phyloP scores from a whole-genome alignment of 2,797 vertebrate species.

The Crax fasciolata region DNA sequence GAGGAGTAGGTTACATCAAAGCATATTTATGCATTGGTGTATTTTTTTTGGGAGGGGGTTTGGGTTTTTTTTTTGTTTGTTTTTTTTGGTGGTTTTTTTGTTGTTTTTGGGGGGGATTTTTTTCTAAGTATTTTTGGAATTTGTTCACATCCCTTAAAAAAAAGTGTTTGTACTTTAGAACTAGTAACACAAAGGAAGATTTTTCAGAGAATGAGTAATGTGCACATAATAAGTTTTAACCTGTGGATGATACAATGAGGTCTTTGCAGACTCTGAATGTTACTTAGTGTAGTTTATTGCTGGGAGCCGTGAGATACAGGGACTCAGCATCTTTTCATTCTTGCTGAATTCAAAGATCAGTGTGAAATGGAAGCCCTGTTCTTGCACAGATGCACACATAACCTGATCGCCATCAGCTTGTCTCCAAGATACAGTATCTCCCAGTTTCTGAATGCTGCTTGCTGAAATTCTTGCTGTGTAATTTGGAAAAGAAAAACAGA shows the following conservation, averaged over 20 bases:
- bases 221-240: neutral
- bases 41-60: neutral
- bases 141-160: too few species aligned
- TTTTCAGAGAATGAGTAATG: neutral
- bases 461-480: neutral
- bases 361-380: neutral
- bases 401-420: neutral
- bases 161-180: neutral
- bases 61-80: neutral
- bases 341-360: neutral
- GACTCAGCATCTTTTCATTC: neutral
- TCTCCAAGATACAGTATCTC: neutral
- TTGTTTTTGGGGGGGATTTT: too few species aligned
- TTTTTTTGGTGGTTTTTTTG: neutral
- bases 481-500: neutral
- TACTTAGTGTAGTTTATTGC: neutral
- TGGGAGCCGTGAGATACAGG: neutral
- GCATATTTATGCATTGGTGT: neutral
- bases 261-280: neutral
- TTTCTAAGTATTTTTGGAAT: too few species aligned
- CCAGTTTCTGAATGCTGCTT: neutral
- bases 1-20: neutral
- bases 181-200: neutral
- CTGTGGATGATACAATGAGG: neutral
- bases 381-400: neutral